Conservation (phyloP, 1,140 invertebrate species). For the Drosophila melanica region DNA sequence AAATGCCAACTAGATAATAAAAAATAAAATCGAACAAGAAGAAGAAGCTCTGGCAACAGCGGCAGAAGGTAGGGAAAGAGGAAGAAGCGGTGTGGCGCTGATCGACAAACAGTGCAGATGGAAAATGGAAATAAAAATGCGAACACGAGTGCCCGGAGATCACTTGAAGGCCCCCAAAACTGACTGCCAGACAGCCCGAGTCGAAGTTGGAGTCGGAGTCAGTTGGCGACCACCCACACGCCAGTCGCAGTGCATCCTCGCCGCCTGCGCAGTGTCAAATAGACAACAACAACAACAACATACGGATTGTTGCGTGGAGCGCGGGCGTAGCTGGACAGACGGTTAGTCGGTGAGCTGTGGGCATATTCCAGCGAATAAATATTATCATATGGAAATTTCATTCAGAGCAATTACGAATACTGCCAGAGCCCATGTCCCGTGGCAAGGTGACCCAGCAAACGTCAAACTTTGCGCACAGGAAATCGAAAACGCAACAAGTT, state of each 20-base stretch:
- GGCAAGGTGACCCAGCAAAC: conserved; percentile 72
- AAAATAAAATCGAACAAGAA: conserved; percentile 69
- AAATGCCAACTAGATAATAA: conserved; percentile 82
- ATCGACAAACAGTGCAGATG: conserved; percentile 36
- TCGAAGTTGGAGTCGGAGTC: conserved; percentile 7
- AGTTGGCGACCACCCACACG: conserved; percentile 48
- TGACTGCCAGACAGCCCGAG: conserved; percentile 60
- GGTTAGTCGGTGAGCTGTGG: conserved; percentile 58
- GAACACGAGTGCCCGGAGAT: conserved; percentile 53
- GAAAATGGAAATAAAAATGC: conserved; percentile 75
- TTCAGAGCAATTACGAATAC: conserved; percentile 77
- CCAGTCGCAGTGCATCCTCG: conserved; percentile 66
- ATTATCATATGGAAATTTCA: conserved; percentile 81
- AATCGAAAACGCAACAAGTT: conserved; percentile 80
- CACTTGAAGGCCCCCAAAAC: conserved; percentile 43
- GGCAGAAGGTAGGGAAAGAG: not conserved
- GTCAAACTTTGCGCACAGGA: conserved; percentile 73
- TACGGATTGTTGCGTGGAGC: conserved; percentile 59
- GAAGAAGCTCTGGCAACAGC: conserved; percentile 41
- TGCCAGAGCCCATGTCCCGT: conserved; percentile 51
- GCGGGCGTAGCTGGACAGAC: conserved; percentile 58
- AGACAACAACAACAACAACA: conserved; percentile 57
- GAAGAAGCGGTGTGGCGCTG: not conserved
- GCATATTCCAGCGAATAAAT: conserved; percentile 80
- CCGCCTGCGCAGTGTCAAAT: conserved; percentile 81